These are phyloP conservation scores for Lasioglossum marginatum DNA, from an alignment of 2,888 invertebrate genomes.

Conservation along the genomic window DNA sequence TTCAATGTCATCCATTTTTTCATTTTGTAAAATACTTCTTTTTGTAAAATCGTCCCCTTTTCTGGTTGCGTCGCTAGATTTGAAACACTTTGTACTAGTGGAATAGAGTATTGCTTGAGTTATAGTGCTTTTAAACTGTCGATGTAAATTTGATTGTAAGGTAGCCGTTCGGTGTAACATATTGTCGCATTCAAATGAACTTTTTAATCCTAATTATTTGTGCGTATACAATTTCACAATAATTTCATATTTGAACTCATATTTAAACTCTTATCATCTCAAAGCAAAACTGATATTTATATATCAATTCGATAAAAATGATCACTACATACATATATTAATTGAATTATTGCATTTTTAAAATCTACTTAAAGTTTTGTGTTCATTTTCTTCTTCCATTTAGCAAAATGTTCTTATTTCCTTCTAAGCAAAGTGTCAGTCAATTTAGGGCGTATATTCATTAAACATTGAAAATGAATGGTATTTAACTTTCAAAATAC, in stretches of 20 bases:
- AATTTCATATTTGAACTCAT: background rate
- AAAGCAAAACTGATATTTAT: background rate
- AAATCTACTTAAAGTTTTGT: background rate
- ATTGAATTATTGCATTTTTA: background rate
- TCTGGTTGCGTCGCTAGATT: no score
- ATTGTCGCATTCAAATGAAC: no score
- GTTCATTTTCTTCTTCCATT: background rate
- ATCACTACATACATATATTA: background rate
- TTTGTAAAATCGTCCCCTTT: no score
- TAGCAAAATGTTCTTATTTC: background rate
- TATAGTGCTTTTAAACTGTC: no score
- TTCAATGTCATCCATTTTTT: background rate
- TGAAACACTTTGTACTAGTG: no score
- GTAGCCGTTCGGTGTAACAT: no score
- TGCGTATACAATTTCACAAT: background rate
- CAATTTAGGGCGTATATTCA: background rate
- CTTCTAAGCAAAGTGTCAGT: background rate
- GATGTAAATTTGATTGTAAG: no score
- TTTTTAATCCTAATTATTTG: no score
- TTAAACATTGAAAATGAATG: no score
- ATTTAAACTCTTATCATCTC: background rate
- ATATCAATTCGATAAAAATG: background rate
- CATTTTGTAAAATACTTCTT: no score
- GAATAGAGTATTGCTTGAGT: no score
- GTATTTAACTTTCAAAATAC: background rate